A percentile compares a stretch with the other conserved stretches of the same genome.
phyloP scores from a whole-genome alignment of 2,797 vertebrate genomes.

The Artibeus jamaicensis region DNA sequence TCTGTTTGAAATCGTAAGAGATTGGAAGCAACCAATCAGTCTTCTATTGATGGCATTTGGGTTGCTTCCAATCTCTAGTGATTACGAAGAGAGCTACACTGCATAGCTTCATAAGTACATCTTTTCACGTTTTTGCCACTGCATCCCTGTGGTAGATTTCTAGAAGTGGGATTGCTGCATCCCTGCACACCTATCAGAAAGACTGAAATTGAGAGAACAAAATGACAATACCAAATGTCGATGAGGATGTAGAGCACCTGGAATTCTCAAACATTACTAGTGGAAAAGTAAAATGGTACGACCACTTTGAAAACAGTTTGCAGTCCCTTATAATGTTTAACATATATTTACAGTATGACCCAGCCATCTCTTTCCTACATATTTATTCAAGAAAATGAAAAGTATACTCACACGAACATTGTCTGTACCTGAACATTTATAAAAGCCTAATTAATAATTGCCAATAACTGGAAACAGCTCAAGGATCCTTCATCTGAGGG shows the following conservation, averaged over 20 bases:
- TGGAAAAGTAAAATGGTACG: not conserved
- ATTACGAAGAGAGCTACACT: not conserved
- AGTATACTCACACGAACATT: not conserved
- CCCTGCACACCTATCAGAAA: not conserved
- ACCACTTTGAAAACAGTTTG: not conserved
- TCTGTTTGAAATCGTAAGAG: not conserved
- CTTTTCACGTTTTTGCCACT: not conserved
- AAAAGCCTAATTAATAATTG: not conserved
- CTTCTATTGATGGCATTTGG: not conserved
- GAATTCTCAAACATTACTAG: not conserved
- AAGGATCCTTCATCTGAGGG: not conserved
- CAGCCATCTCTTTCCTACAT: not conserved
- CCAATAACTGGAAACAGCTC: not conserved
- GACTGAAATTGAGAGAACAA: not conserved
- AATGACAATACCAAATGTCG: not conserved
- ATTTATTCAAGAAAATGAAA: not conserved
- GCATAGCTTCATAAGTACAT: not conserved
- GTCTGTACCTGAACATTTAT: not conserved
- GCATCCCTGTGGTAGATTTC: not conserved
- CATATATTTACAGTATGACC: not conserved
- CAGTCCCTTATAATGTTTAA: not conserved
- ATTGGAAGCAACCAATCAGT: not conserved
- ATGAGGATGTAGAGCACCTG: not conserved
- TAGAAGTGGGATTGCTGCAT: not conserved
- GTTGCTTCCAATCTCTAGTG: not conserved